Evolutionary conservation across 2,888 invertebrate genomes (phyloP), one percentile per base, ranked within the genome.

Genomic region (Scrobipalpa atriplicella): DNA sequence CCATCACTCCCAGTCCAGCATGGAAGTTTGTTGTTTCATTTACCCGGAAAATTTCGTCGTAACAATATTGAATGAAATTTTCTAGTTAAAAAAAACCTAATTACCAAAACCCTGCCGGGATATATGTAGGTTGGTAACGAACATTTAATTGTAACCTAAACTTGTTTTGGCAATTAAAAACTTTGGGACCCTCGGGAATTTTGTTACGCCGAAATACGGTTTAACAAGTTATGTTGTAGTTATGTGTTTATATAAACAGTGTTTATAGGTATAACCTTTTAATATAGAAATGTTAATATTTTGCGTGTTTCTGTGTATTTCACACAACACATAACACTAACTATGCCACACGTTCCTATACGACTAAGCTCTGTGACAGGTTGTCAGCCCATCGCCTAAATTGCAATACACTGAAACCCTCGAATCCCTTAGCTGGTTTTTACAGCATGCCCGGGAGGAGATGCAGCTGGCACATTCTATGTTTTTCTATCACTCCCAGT

Each of bases 151-250:
- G 47, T 47, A 47, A 47, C 47, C 43, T 10, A 47, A 47, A 47
- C 47, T 47, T 47, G 47, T 47, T 47, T 47, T 29, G 47, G 47
- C 47, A 47, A 47, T 47, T 47, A 47, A n/a, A 47, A 47, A 47
- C 47, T 47, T 47, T 16, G n/a, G 1, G n/a, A 47, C 47, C 47
- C 47, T 47, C 47, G 3, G 3, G 16, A 47, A 47, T 2, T 47
- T 47, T 47, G 16, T 29, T 29, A 29, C 47, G 16, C 47, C 16
- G 5, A 47, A 47, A 47, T 47, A 47, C 16, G n/a, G 47, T 16
- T n/a, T n/a, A 47, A 47, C 47, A 47, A 5, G 16, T 16, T 47
- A 29, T 29, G 29, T 5, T 16, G 16, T 43, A 43, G 11, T 43
- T n/a, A 43, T 43, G n/a, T 43, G 11, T 43, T n/a, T 13, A 43